A percentile compares a stretch with the other conserved stretches of the same genome.
Conservation (phyloP, 2,888 invertebrate genomes). For the Apotomis turbidana region DNA sequence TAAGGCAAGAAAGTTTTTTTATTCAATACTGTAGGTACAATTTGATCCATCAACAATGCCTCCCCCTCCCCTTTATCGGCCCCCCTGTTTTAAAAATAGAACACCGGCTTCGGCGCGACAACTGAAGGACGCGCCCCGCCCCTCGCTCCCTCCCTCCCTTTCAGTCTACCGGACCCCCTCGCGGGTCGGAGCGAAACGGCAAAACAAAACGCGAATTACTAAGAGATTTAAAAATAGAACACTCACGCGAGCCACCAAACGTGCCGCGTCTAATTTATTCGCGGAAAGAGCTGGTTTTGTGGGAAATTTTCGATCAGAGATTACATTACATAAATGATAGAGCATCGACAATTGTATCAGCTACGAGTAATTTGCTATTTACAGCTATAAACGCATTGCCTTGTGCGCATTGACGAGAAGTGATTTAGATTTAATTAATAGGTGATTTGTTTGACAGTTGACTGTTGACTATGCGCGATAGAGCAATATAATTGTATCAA, state of each 20-base stretch:
- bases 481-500: no score
- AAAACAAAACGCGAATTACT: slow-evolving; percentile 62
- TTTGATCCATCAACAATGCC: slow-evolving; percentile 41
- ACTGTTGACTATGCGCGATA: no score
- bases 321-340: neutral
- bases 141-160: slow-evolving; percentile 50
- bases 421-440: no score
- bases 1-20: slow-evolving; percentile 17
- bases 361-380: no score
- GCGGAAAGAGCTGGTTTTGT: slow-evolving; percentile 49
- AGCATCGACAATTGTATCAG: neutral
- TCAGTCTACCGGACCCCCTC: slow-evolving; percentile 49
- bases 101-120: slow-evolving; percentile 63
- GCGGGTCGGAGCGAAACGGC: slow-evolving; percentile 51
- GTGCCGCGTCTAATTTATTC: slow-evolving; percentile 57
- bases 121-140: slow-evolving; percentile 73
- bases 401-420: no score
- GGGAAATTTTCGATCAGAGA: slow-evolving; percentile 2
- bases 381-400: no score
- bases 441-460: no score
- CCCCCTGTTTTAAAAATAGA: slow-evolving; percentile 59
- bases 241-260: slow-evolving; percentile 70
- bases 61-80: slow-evolving; percentile 17
- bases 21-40: slow-evolving; percentile 29
- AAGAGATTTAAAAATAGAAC: slow-evolving; percentile 69